phyloP scores from a whole-genome alignment of 2,888 invertebrate species.

The Drosophila anomalata region DNA sequence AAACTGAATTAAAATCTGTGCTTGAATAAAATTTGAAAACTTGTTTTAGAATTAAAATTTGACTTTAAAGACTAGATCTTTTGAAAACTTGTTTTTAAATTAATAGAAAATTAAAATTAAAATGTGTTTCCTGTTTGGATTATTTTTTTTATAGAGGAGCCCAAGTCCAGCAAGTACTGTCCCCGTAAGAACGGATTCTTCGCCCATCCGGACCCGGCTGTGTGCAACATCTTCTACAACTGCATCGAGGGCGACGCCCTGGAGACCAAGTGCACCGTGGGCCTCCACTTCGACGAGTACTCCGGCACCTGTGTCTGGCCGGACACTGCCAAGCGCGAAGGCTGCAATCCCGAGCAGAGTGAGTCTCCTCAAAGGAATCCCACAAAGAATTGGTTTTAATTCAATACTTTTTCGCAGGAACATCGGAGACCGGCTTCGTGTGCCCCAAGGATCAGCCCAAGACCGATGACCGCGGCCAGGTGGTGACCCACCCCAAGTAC shows the following conservation, averaged over 20 bases:
- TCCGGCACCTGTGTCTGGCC: constrained; percentile 96
- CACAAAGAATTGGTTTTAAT: neutral
- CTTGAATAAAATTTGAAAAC: neutral
- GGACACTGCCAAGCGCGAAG: constrained; percentile 90
- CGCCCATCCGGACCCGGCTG: constrained; percentile 91
- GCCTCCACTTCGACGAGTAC: constrained; percentile 95
- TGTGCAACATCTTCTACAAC: constrained; percentile 94
- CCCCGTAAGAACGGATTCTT: constrained; percentile 96
- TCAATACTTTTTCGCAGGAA: constrained; percentile 85
- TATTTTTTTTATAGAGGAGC: constrained; percentile 87
- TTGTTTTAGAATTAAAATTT: neutral
- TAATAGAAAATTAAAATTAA: neutral
- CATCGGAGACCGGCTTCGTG: constrained; percentile 92
- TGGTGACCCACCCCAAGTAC: constrained; percentile 92
- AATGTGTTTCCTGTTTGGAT: no score
- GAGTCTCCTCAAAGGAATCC: constrained; percentile 79
- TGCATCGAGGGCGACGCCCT: constrained; percentile 93
- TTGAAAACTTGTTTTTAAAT: neutral
- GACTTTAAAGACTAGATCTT: neutral
- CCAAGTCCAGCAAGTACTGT: constrained; percentile 88
- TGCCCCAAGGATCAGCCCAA: constrained; percentile 89
- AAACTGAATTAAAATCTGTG: neutral
- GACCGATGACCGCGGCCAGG: constrained; percentile 88
- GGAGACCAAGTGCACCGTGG: constrained; percentile 93
- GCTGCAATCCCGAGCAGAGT: constrained; percentile 87